A percentile compares a stretch with the other conserved stretches of the same genome.
These are phyloP conservation scores for Zapus hudsonius DNA, from an alignment of 2,113 vertebrate genomes.

Conservation along the genomic window DNA sequence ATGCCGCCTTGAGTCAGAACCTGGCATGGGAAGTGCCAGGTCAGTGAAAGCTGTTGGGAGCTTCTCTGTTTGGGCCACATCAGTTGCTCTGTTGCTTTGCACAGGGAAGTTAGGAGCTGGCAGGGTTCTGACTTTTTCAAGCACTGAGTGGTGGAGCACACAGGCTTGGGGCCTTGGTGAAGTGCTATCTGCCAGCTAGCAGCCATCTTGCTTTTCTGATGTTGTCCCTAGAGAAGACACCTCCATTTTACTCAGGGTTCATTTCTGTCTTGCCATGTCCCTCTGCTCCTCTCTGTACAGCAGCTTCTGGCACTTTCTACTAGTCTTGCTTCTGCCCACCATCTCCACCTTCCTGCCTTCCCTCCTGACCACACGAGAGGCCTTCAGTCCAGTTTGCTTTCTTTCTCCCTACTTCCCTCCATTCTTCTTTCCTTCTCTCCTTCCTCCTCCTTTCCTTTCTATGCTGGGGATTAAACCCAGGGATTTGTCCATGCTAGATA, in stretches of 20 bases:
- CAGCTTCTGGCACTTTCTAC: no score
- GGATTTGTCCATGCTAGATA: no score
- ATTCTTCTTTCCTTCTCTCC: no score
- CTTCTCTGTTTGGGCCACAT: background rate
- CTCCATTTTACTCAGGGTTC: no score
- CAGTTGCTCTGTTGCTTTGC: background rate
- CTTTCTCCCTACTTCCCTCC: no score
- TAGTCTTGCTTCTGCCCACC: background rate
- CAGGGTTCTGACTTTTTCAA: background rate
- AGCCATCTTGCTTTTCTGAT: no score
- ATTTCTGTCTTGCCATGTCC: background rate
- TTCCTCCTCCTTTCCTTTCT: no score
- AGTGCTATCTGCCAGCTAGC: no score
- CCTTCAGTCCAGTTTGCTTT: background rate
- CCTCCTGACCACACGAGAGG: accelerated
- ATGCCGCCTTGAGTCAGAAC: background rate
- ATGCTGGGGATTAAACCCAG: no score
- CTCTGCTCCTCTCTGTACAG: no score
- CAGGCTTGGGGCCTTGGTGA: background rate
- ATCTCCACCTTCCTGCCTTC: background rate
- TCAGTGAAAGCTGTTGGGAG: no score
- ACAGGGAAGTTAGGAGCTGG: background rate
- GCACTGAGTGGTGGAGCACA: background rate
- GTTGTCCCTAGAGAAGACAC: background rate
- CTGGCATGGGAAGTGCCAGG: no score